A percentile compares a stretch with the other conserved stretches of the same genome.
Conservation (phyloP, 1,140 invertebrate genomes). For the Papilio glaucus region DNA sequence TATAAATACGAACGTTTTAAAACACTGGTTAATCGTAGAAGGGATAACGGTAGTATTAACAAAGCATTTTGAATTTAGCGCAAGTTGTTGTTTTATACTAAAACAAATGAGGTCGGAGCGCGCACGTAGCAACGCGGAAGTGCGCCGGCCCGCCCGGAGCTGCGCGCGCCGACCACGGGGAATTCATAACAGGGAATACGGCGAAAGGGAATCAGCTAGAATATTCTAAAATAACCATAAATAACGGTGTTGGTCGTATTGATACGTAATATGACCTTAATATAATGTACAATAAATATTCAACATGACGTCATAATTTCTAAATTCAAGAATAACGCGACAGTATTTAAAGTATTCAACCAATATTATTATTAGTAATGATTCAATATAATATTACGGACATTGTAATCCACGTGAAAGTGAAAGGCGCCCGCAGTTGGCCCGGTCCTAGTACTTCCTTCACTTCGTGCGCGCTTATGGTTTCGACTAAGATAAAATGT, state of each 20-base stretch:
- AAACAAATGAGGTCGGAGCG: slow-evolving; percentile 5
- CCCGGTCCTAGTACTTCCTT: no score
- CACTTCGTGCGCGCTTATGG: no score
- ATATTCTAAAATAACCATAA: background rate
- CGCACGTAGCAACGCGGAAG: slow-evolving; percentile 21
- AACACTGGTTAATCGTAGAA: background rate
- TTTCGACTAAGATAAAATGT: no score
- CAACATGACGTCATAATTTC: no score
- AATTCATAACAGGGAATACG: slow-evolving; percentile 1
- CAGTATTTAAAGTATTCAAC: background rate
- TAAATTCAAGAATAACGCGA: background rate
- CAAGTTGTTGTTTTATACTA: background rate
- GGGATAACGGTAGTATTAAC: background rate
- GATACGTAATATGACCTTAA: background rate
- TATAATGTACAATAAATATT: background rate
- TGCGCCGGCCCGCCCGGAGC: background rate
- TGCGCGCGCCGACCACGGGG: background rate
- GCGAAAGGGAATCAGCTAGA: slow-evolving; percentile 7
- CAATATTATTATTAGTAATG: background rate
- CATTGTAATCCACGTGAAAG: background rate
- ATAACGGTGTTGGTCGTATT: background rate
- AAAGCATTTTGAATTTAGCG: background rate
- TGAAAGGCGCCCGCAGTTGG: background rate
- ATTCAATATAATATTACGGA: background rate
- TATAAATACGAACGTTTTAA: background rate